Base-by-base conservation (phyloP, 2,797 vertebrate genomes). In the Tenualosa thibaudeaui region DNA sequence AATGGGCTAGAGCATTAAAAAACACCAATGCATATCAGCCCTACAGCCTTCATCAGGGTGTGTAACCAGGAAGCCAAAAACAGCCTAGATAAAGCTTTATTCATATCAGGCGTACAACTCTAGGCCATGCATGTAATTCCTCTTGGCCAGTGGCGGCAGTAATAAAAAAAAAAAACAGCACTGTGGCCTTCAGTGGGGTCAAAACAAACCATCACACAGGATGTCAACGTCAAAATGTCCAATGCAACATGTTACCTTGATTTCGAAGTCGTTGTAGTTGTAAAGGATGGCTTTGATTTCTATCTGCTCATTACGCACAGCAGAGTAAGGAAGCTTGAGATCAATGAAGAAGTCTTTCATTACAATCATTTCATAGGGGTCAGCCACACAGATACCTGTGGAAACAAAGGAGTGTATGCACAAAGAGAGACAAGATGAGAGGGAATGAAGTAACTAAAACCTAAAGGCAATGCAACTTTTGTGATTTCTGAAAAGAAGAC, bases 281-380 rank as follows among this genome's bases (percentile, higher is more conserved):
- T 97, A 96, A 50, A 98, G 95, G 81, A 98, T 71, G 0, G 96
- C 96, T 0, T 96, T 96, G 83, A 98, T 89, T 91, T 98, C 97
- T 86, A 98, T 92, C 87, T 98, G 97, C 87, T 98, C 97, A 0
- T 96, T 96, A 46, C 94, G 94, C 26, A 97, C 96, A 1, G 96
- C 97, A 0, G 97, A 96, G 90, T 97, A 97, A 3, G 97, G 97
- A 22, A 97, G 87, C 68, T 91, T 95, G 10, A 98, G 94, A 83
- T 97, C 97, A 0, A 98, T 93, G 88, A 98, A 98, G 93, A 98
- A 98, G 0, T 94, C 85, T 71, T 96, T 96, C 86, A 84, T 87
- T 19, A 97, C 97, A 0, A 90, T 92, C 50, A 98, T 91, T 82
- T 97, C 96, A 0, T 96, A 94, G n/a, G 97, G 93, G 6, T 96